Percentiles rank a stretch among this genome's conserved stretches.
phyloP scores from a whole-genome alignment of 2,797 vertebrate genomes.

The Typhlichthys subterraneus region DNA sequence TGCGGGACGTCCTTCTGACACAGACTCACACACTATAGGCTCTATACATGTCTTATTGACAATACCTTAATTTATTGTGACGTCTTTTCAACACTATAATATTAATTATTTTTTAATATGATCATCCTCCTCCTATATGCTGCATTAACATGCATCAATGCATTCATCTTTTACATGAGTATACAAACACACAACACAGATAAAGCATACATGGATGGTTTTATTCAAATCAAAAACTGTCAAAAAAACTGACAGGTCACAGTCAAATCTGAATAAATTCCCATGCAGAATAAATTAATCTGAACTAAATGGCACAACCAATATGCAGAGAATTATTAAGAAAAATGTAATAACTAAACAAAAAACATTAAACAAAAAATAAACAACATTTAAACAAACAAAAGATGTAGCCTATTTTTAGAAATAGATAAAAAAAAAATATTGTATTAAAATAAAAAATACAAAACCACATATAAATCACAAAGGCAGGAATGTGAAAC shows the following conservation, averaged over 20 bases:
- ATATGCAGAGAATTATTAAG: constrained; percentile 18
- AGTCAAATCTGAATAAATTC: constrained; percentile 43
- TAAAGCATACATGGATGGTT: constrained; percentile 37
- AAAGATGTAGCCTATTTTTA: constrained; percentile 18
- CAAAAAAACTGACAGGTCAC: constrained; percentile 58
- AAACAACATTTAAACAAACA: constrained; percentile 19
- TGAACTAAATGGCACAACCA: constrained; percentile 19
- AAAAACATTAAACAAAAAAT: constrained; percentile 17
- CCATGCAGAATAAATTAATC: constrained; percentile 68
- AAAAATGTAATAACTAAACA: background rate
- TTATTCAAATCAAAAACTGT: constrained; percentile 65
- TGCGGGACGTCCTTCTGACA: background rate
- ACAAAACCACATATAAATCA: constrained; percentile 44
- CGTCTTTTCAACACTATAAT: too few species aligned
- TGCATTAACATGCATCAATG: too few species aligned
- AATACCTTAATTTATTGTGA: background rate
- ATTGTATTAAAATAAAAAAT: constrained; percentile 24
- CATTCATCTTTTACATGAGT: background rate
- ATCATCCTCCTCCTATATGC: background rate
- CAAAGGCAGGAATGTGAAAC: constrained; percentile 37
- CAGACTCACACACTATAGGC: background rate
- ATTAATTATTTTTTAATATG: too few species aligned
- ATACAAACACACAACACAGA: constrained; percentile 3
- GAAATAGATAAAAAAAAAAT: constrained; percentile 20
- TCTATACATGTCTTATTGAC: too few species aligned